phyloP scores from a whole-genome alignment of 30 jellyfish, hydroid and myxozoan genomes.

The Pseudorhiza aurosa region DNA sequence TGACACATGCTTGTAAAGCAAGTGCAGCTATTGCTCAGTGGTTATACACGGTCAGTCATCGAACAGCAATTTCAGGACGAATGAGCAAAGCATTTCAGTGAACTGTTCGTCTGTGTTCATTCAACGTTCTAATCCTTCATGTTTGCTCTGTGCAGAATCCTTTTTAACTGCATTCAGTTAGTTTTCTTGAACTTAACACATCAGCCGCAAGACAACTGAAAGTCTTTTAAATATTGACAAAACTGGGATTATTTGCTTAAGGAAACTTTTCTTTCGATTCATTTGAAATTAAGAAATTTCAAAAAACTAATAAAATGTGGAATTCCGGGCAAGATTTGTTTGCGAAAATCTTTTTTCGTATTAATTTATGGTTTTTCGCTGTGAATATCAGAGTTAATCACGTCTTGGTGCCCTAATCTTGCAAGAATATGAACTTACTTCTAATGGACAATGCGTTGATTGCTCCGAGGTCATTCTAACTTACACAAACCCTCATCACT shows the following conservation, averaged over 20 bases:
- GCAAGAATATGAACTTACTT: background rate
- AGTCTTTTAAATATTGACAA: slow-evolving; percentile 39
- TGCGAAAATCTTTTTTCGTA: slow-evolving; percentile 18
- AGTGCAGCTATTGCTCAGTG: no score
- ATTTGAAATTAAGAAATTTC: slow-evolving; percentile 38
- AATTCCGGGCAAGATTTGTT: slow-evolving; percentile 38
- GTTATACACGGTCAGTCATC: no score
- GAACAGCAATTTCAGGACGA: no score
- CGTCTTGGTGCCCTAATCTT: slow-evolving; percentile 10
- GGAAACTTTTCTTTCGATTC: slow-evolving; percentile 32
- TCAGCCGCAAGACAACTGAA: slow-evolving; percentile 19
- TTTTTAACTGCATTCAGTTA: no score
- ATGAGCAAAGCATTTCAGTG: no score
- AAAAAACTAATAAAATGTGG: background rate
- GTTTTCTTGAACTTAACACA: slow-evolving; percentile 35
- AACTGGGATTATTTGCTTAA: slow-evolving; percentile 42
- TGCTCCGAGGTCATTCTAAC: background rate
- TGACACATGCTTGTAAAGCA: no score
- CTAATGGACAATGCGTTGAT: background rate
- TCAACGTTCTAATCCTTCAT: no score
- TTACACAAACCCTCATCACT: background rate
- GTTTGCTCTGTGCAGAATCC: no score
- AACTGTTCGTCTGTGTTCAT: no score
- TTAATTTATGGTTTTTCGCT: slow-evolving; percentile 31
- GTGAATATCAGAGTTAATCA: slow-evolving; percentile 19